Percentiles rank a stretch among this genome's conserved stretches.
Evolutionary conservation across 2,113 vertebrate genomes (phyloP).

Genomic region (Heterochromis multidens): DNA sequence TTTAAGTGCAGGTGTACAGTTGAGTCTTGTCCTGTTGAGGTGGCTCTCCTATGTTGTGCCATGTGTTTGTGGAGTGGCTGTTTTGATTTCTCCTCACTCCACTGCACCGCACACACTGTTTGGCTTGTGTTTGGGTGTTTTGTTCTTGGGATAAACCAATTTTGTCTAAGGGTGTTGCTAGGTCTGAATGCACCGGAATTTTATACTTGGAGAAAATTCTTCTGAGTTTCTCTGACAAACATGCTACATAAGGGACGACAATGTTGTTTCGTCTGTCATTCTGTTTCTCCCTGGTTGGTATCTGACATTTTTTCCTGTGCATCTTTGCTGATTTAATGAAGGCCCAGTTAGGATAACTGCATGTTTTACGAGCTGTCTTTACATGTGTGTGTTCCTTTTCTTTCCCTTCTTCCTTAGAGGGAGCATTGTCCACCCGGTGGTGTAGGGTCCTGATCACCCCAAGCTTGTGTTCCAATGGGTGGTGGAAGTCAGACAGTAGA

Average conservation of each 20-base stretch:
- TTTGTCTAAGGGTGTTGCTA: too few species aligned
- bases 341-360: background rate
- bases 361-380: background rate
- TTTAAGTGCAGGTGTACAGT: background rate
- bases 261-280: too few species aligned
- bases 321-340: background rate
- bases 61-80: too few species aligned
- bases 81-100: too few species aligned
- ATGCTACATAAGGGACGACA: too few species aligned
- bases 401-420: background rate
- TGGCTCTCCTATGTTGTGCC: background rate
- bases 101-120: too few species aligned
- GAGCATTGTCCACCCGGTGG: background rate
- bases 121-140: too few species aligned
- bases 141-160: too few species aligned
- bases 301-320: background rate
- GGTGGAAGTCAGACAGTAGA: background rate
- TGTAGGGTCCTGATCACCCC: background rate
- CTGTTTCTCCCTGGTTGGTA: too few species aligned
- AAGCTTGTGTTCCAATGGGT: background rate
- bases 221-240: too few species aligned
- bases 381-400: background rate
- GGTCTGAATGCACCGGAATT: too few species aligned
- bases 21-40: accelerated
- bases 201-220: too few species aligned